Evolutionary conservation across 2,113 vertebrate genomes (phyloP), one percentile per base, ranked within the genome.

Genomic region (Atherinomorus stipes): DNA sequence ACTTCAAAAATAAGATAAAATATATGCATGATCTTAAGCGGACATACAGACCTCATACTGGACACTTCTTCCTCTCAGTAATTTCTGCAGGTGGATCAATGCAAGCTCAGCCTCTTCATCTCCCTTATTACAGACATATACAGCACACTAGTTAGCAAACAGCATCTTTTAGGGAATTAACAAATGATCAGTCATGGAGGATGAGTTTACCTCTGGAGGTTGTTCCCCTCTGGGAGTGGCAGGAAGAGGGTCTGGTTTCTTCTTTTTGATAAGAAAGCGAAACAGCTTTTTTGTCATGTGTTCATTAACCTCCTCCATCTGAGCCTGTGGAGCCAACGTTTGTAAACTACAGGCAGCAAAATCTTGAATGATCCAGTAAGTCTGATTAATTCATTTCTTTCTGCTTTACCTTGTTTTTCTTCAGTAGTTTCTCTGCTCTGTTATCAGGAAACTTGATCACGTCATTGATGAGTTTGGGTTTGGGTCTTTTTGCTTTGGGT

Each of bases 51-150:
- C 98, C 96, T 93, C 91, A 74, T 93, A 95, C 87, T 99, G 97
- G 69, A 94, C 47, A 10, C 91, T 94, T 85, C 96, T 94, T 85
- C 97, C 97, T 76, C 96, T 94, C 51, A 99, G 90, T 73, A 98
- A 71, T 76, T 95, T 95, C 88, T 99, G 97, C 80, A 98, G 80
- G 74, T 73, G 86, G 83, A 97, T 95, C 64, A 95, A 91, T 28
- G 96, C 96, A 66, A 95, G 88, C 76, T 98, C 96, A 63, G 11
- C 93, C 59, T 98, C 95, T 90, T 97, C 97, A 16, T 97, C 95
- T 25, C 93, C 94, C 98, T 99, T 64, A 50, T 56, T 13, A 52
- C 22, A 11, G 10, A 66, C 13, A 53, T 3, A 73, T 2, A 53
- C 5, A 52, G n/a, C 2, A 22, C 13, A 40, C 19, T 40, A 37